Base-by-base conservation (phyloP, 2,113 vertebrate species). In the Muntiacus reevesi region DNA sequence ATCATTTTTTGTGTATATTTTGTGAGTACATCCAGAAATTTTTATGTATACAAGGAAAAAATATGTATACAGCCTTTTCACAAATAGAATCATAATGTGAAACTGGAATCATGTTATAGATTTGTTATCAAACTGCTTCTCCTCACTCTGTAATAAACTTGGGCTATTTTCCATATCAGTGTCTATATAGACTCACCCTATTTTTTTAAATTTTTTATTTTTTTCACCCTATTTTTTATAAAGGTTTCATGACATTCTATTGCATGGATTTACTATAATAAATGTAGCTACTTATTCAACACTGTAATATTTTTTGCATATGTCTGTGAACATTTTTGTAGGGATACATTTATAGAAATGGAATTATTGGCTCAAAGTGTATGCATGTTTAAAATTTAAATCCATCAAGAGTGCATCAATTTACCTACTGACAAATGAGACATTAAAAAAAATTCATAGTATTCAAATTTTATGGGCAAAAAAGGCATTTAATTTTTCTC, bases 361-460 rank as follows among this genome's bases (percentile, higher is more conserved):
- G 30, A 87, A 74, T 93, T 97, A 55, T 33, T 89, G 5, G 43
- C 86, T 95, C 45, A 76, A 50, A 97, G 89, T 52, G 11, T 28
- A 74, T 84, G 40, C 9, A 43, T 90, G 10, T 95, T 94, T 90
- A 96, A 97, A 87, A 95, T 93, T 95, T 95, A 96, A 30, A 82
- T 81, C 30, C 6, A 74, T 47, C 4, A 87, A 28, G 19, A 95
- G 15, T 95, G 1, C 6, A 95, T 95, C 36, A 78, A 23, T 96
- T 71, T 97, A n/a, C 87, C 84, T 30, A 84, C 71, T 47, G 8
- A 87, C 33, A 91, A 95, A 15, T 90, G n/a, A 96, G 28, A 95
- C 74, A 78, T 21, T 86, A 67, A 33, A 88, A 78, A 52, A 84
- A 85, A 40, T 45, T 94, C 33, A 91, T 54, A 50, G 62, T 86